A percentile compares a stretch with the other conserved stretches of the same genome.
Evolutionary conservation across 2,113 vertebrate genomes (phyloP).

Genomic region (Hemiscyllium ocellatum): DNA sequence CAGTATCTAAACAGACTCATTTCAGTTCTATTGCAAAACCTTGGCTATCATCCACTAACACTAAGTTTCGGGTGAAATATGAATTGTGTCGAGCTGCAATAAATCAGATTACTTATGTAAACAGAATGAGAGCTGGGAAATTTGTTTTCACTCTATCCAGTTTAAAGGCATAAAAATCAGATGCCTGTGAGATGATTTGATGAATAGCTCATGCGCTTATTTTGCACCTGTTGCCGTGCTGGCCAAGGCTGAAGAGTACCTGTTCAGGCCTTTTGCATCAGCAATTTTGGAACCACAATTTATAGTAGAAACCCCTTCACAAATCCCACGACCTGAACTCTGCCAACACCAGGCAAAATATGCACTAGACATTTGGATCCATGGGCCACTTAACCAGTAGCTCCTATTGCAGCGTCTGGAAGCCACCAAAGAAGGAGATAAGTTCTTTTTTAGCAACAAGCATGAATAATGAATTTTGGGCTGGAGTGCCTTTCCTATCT

Average conservation of each 20-base stretch:
- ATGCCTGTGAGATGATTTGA: background rate
- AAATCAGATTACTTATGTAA: background rate
- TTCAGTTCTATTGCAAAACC: background rate
- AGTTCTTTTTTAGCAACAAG: too few relatives aligned
- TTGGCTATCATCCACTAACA: background rate
- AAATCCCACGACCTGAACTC: background rate
- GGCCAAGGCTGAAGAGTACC: background rate
- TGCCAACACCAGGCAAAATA: background rate
- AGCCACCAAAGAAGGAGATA: too few relatives aligned
- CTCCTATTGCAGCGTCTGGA: too few relatives aligned
- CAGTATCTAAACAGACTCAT: background rate
- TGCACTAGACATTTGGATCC: too few relatives aligned
- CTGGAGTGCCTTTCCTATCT: too few relatives aligned
- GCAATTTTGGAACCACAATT: background rate
- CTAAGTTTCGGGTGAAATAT: background rate
- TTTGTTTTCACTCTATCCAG: background rate
- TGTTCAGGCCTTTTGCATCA: background rate
- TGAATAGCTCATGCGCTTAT: background rate
- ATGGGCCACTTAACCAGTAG: too few relatives aligned
- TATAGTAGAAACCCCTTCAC: background rate
- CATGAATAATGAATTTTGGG: too few relatives aligned
- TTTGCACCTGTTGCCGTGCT: background rate
- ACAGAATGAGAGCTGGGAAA: background rate
- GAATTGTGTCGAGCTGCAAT: too few relatives aligned
- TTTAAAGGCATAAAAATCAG: background rate